phyloP scores from a whole-genome alignment of 1,140 invertebrate genomes.

The Aleiodes sp. region DNA sequence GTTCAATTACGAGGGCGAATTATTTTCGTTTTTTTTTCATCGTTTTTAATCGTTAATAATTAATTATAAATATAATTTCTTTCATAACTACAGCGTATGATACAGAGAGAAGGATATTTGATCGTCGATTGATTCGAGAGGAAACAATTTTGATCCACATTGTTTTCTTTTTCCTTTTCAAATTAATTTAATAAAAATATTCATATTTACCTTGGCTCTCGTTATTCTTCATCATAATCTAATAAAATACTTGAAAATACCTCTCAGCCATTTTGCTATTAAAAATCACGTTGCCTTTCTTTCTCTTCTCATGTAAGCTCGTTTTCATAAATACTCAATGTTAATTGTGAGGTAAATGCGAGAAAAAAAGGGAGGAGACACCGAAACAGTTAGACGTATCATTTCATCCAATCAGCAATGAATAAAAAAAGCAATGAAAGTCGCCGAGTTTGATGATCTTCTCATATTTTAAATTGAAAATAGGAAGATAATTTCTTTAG shows the following conservation, averaged over 20 bases:
- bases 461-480: not conserved
- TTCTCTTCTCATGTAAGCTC: not conserved
- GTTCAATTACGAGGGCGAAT: too few species aligned
- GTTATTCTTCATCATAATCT: not conserved
- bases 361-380: not conserved
- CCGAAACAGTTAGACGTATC: too few species aligned
- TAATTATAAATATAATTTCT: conserved; percentile 59
- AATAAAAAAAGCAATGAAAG: conserved; percentile 20
- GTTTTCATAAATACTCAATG: not conserved
- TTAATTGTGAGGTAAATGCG: conserved; percentile 9
- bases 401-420: not conserved
- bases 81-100: conserved; percentile 54
- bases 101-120: conserved; percentile 49
- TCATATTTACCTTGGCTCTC: conserved; percentile 6
- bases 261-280: not conserved
- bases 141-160: conserved; percentile 4
- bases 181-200: conserved; percentile 9
- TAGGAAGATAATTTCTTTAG: not conserved
- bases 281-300: not conserved
- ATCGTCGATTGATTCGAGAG: conserved; percentile 38
- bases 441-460: conserved; percentile 20
- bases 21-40: conserved; percentile 12
- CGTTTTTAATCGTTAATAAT: conserved; percentile 52
- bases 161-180: conserved; percentile 12
- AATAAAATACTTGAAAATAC: not conserved